Evolutionary conservation across 1,140 invertebrate genomes (phyloP).

Genomic region (Micrasema minimum): DNA sequence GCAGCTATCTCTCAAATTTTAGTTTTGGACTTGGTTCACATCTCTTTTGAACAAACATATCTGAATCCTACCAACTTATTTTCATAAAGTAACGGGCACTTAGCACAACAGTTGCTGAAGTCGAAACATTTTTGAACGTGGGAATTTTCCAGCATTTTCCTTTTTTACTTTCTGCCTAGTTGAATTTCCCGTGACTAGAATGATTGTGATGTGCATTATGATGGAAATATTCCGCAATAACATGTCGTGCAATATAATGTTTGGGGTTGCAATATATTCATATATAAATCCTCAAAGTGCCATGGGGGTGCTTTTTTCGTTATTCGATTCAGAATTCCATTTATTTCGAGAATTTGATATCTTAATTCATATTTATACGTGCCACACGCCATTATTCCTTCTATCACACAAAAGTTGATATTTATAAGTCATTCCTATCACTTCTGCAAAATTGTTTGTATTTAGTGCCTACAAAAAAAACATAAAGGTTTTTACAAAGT

Average conservation of each 20-base stretch:
- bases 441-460: no score
- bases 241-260: conserved; percentile 27
- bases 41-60: no score
- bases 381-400: no score
- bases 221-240: conserved; percentile 35
- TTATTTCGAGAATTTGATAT: conserved; percentile 1
- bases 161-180: not conserved
- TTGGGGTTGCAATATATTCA: conserved; percentile 23
- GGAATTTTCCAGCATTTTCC: not conserved
- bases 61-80: no score
- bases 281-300: conserved; percentile 12
- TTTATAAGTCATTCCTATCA: no score
- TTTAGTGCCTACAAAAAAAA: no score
- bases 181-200: not conserved
- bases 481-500: no score
- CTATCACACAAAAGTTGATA: no score
- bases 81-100: not conserved
- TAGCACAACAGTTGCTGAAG: not conserved
- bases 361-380: no score
- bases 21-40: no score
- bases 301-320: not conserved
- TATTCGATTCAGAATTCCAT: conserved; percentile 12
- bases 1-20: no score
- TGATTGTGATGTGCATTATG: not conserved
- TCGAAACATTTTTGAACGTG: no score